phyloP scores from a whole-genome alignment of 2,113 vertebrate species.

The Rynchops niger region DNA sequence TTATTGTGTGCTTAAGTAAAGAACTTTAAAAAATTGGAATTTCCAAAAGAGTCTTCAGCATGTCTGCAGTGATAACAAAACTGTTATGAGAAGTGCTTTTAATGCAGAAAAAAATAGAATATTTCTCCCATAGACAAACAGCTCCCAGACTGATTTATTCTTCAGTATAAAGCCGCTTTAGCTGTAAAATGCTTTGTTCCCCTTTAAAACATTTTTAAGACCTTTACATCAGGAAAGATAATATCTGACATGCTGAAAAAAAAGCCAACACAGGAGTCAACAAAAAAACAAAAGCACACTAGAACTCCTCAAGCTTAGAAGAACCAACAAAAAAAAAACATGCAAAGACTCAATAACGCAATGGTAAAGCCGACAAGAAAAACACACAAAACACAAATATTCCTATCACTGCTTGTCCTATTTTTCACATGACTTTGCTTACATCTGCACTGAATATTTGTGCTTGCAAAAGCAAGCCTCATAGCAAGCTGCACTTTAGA shows the following conservation, averaged over 20 bases:
- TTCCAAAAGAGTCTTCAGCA: not conserved
- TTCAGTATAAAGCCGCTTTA: not conserved
- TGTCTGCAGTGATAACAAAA: not conserved
- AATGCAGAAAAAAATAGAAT: not conserved
- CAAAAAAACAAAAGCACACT: not conserved
- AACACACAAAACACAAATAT: not conserved
- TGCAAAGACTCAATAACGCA: not conserved
- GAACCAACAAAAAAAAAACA: not conserved
- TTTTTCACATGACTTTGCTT: not conserved
- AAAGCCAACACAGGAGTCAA: not conserved
- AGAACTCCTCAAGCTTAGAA: not conserved
- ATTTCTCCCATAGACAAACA: not conserved
- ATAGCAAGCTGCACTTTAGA: not conserved
- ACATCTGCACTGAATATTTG: not conserved
- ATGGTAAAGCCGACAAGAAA: not conserved
- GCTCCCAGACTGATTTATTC: not conserved
- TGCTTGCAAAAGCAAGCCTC: not conserved
- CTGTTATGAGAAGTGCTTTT: not conserved
- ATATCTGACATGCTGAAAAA: not conserved
- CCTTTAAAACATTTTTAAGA: not conserved
- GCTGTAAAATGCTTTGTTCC: not conserved
- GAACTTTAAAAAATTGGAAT: not conserved
- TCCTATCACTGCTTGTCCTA: not conserved
- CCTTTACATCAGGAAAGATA: not conserved
- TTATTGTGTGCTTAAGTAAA: not conserved